Conservation (phyloP, 2,797 vertebrate genomes). For the Rhodeus uyekii region DNA sequence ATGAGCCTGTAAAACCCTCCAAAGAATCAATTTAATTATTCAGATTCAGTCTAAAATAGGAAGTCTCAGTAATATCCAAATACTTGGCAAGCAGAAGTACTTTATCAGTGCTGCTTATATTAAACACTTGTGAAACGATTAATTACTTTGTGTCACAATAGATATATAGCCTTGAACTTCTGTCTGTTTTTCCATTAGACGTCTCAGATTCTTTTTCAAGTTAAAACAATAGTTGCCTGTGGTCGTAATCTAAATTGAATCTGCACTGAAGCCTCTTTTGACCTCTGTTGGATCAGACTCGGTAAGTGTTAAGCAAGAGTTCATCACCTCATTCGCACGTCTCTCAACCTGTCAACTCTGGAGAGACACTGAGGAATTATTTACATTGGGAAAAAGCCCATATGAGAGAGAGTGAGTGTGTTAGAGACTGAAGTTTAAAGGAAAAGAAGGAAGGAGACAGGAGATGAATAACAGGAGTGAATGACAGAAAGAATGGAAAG, state of each 20-base stretch:
- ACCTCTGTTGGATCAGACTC: conserved; percentile 26
- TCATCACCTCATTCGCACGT: conserved; percentile 38
- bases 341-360: conserved; percentile 45
- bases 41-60: neutral
- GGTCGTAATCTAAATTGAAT: conserved; percentile 48
- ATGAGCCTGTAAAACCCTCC: neutral
- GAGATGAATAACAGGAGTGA: conserved; percentile 36
- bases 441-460: conserved; percentile 2
- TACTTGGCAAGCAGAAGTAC: neutral
- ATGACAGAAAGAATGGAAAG: conserved; percentile 26
- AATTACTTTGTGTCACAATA: conserved; percentile 16
- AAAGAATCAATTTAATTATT: neutral
- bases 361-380: conserved; percentile 42
- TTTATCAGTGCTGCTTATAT: conserved; percentile 10
- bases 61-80: neutral
- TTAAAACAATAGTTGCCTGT: conserved; percentile 49
- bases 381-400: conserved; percentile 29
- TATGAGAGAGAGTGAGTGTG: conserved; percentile 6
- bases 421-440: conserved; percentile 16
- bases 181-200: conserved; percentile 4
- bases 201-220: conserved; percentile 34
- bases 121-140: conserved; percentile 11
- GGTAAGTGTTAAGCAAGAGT: conserved; percentile 39
- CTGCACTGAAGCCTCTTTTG: conserved; percentile 37
- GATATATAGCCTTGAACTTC: conserved; percentile 40